A percentile compares a stretch with the other conserved stretches of the same genome.
Conservation (phyloP, 1,140 invertebrate species). For the Macrocentrus cingulum region DNA sequence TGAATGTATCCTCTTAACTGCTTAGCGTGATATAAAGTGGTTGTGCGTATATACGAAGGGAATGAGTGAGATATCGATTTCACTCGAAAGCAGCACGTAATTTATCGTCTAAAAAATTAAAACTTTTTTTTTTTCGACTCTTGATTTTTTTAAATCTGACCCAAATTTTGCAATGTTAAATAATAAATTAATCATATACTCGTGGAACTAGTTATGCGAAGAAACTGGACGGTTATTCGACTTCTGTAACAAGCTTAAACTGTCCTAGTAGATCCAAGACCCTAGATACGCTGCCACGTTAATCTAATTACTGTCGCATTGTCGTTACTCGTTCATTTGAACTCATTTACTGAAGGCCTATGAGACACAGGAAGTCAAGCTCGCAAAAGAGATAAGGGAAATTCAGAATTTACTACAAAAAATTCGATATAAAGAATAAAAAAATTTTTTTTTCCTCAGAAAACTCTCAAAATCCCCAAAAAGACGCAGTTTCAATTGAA, state of each 20-base stretch:
- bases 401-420: too few relatives aligned
- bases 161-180: not conserved
- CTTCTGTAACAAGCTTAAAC: constrained; percentile 17
- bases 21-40: too few relatives aligned
- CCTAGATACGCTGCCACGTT: constrained; percentile 2
- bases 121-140: too few relatives aligned
- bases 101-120: too few relatives aligned
- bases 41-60: too few relatives aligned
- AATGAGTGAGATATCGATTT: too few relatives aligned
- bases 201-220: constrained; percentile 1
- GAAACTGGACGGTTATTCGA: constrained; percentile 11
- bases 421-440: too few relatives aligned
- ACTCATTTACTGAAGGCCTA: not conserved
- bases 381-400: not conserved
- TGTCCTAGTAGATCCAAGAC: constrained; percentile 13
- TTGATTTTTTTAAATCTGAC: not conserved
- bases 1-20: too few relatives aligned
- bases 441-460: too few relatives aligned
- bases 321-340: constrained; percentile 8
- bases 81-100: too few relatives aligned
- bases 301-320: constrained; percentile 20
- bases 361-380: constrained; percentile 11
- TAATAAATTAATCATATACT: constrained; percentile 10
- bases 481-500: too few relatives aligned
- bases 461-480: too few relatives aligned